Conservation (phyloP, 2,888 invertebrate genomes). For the Ecliptopera silaceata region DNA sequence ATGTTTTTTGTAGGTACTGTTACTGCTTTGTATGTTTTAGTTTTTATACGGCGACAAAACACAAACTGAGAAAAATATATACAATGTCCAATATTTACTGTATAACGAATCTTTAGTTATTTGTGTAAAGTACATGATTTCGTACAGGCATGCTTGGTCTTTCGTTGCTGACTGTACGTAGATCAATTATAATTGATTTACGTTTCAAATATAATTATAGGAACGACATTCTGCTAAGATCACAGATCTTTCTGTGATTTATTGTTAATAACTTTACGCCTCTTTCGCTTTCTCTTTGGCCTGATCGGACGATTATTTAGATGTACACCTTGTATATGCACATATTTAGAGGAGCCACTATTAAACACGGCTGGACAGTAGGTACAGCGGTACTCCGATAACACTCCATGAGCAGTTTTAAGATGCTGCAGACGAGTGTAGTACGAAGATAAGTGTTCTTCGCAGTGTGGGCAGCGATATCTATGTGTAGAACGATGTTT, state of each 20-base stretch:
- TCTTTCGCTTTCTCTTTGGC: slow-evolving; percentile 25
- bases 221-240: too few species aligned
- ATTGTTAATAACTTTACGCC: too few species aligned
- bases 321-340: slow-evolving; percentile 64
- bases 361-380: slow-evolving; percentile 56
- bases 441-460: slow-evolving; percentile 53
- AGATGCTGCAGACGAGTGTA: slow-evolving; percentile 57
- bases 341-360: slow-evolving; percentile 62
- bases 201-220: too few species aligned
- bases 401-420: slow-evolving; percentile 53
- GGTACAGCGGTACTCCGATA: slow-evolving; percentile 54
- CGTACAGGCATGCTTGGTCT: too few species aligned
- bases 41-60: not conserved
- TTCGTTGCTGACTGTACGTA: too few species aligned
- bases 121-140: too few species aligned
- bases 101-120: too few species aligned
- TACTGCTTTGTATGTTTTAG: not conserved
- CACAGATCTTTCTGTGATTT: too few species aligned
- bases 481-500: slow-evolving; percentile 56
- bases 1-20: not conserved
- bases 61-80: not conserved
- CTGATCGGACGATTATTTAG: slow-evolving; percentile 40
- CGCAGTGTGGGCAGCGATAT: slow-evolving; percentile 62
- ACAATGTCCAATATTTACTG: too few species aligned
- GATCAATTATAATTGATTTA: too few species aligned